Evolutionary conservation across 2,113 vertebrate genomes (phyloP), one percentile per base, ranked within the genome.

Genomic region (Thunnus maccoyii): DNA sequence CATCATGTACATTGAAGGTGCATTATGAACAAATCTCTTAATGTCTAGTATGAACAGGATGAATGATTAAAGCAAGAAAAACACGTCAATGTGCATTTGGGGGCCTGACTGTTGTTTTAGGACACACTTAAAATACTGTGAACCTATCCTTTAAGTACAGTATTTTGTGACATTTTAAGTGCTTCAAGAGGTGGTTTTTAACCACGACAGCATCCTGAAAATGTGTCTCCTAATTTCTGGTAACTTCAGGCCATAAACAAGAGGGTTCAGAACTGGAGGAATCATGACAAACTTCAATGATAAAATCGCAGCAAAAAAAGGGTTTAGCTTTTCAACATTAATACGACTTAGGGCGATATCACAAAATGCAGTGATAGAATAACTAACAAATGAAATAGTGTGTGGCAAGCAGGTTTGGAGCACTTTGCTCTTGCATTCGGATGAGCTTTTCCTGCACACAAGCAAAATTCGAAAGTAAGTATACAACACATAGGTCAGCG

Each of bases 211-310:
- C 22, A 46, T 57, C 20, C 46, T 72, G 6, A 58, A 27, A 74
- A 87, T 83, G 7, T 69, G 84, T 61, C 9, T 86, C 46, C 86
- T 84, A 15, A 88, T 85, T 20, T 82, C 72, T 44, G 82, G 84
- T 52, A 90, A 51, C 50, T 90, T 88, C 16, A 90, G 48, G 3
- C 84, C 84, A 2, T 88, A 90, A 0, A 87, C 44, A 1, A 90
- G 72, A 48, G 89, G 73, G 72, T 83, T 90, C n/a, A 87, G 48
- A 62, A 86, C 3, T 1, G 63, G 86, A 61, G 89, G 82, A 50
- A 90, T 88, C 3, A 90, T 11, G 5, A 87, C 76, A 80, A 88
- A 85, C 32, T 88, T 84, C n/a, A 90, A 32, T n/a, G 89, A 85
- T 18, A 88, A 27, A 57, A 88, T 69, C 1, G 69, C 57, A 17